A percentile compares a stretch with the other conserved stretches of the same genome.
These are phyloP conservation scores for Dermochelys coriacea DNA, from an alignment of 2,797 vertebrate species.

Conservation along the genomic window DNA sequence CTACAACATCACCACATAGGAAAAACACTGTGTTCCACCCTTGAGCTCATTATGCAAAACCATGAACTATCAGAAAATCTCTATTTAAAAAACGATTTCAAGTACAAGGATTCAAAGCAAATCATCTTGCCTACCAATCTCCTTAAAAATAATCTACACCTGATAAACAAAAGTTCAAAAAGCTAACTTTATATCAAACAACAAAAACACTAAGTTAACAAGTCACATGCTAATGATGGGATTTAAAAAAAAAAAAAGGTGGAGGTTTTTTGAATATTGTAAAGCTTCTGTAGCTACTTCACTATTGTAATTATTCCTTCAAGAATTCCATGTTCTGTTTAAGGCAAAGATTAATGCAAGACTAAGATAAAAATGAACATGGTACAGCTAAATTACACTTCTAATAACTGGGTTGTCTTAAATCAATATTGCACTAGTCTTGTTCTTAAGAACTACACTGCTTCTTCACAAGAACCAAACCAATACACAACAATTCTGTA, in stretches of 20 bases:
- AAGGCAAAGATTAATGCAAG: background rate
- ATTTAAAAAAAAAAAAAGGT: background rate
- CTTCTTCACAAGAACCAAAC: background rate
- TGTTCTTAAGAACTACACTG: accelerated
- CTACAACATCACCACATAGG: background rate
- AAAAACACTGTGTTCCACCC: background rate
- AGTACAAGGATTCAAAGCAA: background rate
- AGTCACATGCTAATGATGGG: background rate
- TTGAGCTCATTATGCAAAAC: background rate
- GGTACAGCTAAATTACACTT: background rate
- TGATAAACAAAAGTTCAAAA: background rate
- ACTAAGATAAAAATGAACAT: background rate
- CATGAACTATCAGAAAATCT: background rate
- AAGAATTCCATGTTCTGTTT: background rate
- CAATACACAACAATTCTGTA: background rate
- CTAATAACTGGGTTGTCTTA: background rate
- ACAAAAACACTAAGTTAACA: background rate
- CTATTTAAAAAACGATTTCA: background rate
- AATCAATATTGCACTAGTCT: background rate
- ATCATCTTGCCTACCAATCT: background rate
- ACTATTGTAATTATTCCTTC: background rate
- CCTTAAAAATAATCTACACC: background rate
- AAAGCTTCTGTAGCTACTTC: background rate
- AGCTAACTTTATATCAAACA: background rate
- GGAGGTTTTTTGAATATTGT: background rate